Evolutionary conservation across 2,888 invertebrate species (phyloP).

Genomic region (Frankliniella fusca): DNA sequence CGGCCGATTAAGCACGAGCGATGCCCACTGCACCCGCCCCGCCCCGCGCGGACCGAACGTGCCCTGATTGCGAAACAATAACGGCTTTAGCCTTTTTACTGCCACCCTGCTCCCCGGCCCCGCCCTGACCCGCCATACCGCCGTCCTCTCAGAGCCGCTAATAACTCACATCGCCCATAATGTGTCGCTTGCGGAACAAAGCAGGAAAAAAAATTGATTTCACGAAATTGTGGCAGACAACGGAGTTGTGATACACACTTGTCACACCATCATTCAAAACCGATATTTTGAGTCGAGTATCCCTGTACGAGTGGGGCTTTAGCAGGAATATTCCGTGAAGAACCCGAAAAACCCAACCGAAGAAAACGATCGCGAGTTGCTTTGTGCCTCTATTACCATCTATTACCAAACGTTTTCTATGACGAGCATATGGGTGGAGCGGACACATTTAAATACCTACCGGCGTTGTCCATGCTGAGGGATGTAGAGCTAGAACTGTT

Average conservation of each 20-base stretch:
- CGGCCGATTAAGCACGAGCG: background rate
- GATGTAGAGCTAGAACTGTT: too few species aligned
- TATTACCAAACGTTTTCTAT: background rate
- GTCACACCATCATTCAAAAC: too few species aligned
- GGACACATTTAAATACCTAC: too few species aligned
- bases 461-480: too few species aligned
- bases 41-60: background rate
- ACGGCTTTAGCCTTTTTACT: background rate
- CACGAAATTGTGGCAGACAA: too few species aligned
- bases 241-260: too few species aligned
- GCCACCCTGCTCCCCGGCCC: too few species aligned
- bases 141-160: background rate
- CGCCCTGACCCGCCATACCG: background rate
- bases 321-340: too few species aligned
- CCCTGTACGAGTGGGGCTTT: too few species aligned
- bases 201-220: too few species aligned
- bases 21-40: background rate
- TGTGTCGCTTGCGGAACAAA: background rate
- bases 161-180: background rate
- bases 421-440: too few species aligned
- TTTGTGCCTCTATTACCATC: background rate
- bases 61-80: slow-evolving; percentile 1
- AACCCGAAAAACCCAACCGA: background rate
- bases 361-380: background rate
- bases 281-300: too few species aligned